Evolutionary conservation across 2,888 invertebrate genomes (phyloP), one percentile per base, ranked within the genome.

Genomic region (Strigamia maritima): DNA sequence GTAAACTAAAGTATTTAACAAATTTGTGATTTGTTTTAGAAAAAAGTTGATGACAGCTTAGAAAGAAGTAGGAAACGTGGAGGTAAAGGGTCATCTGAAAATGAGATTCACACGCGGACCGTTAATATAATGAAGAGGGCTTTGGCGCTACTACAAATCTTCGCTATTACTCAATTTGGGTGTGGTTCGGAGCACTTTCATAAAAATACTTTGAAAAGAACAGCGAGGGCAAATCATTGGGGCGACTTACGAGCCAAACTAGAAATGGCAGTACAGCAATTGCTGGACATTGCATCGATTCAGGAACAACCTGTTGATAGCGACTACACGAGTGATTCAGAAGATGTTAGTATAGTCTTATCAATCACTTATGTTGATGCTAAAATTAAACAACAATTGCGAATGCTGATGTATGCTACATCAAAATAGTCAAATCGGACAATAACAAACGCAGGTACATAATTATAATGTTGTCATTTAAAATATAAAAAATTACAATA

Each of bases 201-300:
- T 83, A 91, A 91, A 83, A 95, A 93, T 86, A 91, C 93, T 79
- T 89, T 94, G 76, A 97, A 96, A 85, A 92, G 92, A 82, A 93
- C 94, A 28, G 90, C 91, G 81, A 92, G 92, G 84, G 91, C 93
- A 38, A 94, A 96, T 85, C 98, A 97, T 86, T 99, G 97, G 94
- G 97, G 97, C 0, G 98, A 99, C 86, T 87, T 98, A 79, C 89
- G 98, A 82, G 98, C 98, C 0, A 92, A 93, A 83, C 88, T 99
- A 70, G 98, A 99, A 87, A 89, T 97, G 86, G 93, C 96, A 0
- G 91, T 97, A 77, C 84, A 90, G 89, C 85, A 87, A 89, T 85
- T 90, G 88, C 82, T 81, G 86, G 91, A 92, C 82, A 88, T 91
- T 77, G 91, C 92, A 22, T 86, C 90, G n/a, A 83, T 88, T 4